Conservation (phyloP, 2,888 invertebrate genomes). For the Apodemia hepburni region DNA sequence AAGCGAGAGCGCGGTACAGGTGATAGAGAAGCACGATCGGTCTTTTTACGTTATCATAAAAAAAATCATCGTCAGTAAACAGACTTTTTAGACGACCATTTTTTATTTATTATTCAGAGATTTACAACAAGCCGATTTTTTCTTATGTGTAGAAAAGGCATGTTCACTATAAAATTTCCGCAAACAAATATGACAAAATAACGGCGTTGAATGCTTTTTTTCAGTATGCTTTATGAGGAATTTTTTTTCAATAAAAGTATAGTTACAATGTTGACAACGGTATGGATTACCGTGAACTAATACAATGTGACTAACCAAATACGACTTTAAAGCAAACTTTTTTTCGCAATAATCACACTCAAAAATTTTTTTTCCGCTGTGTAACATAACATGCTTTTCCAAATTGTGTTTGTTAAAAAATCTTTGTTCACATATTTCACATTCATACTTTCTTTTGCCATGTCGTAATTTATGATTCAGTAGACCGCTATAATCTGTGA, state of each 20-base stretch:
- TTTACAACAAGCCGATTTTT: background rate
- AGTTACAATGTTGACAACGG: slow-evolving; percentile 3
- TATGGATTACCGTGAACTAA: background rate
- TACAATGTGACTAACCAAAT: background rate
- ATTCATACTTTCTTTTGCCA: slow-evolving; percentile 27
- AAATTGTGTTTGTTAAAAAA: background rate
- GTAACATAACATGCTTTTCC: slow-evolving; percentile 19
- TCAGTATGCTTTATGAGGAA: slow-evolving; percentile 1
- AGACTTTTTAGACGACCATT: too few species aligned
- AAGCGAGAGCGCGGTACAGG: too few species aligned
- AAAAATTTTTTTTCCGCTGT: slow-evolving; percentile 24
- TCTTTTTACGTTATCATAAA: too few species aligned
- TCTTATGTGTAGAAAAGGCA: background rate
- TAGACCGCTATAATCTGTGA: slow-evolving; percentile 37
- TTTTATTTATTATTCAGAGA: background rate
- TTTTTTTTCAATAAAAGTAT: background rate
- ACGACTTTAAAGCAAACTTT: slow-evolving; percentile 21
- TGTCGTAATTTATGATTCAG: slow-evolving; percentile 36
- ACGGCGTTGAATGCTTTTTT: slow-evolving; percentile 10
- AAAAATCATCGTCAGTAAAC: too few species aligned
- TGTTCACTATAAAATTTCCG: slow-evolving; percentile 27
- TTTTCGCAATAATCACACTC: slow-evolving; percentile 35
- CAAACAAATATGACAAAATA: slow-evolving; percentile 16
- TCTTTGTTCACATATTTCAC: slow-evolving; percentile 33
- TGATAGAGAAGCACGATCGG: too few species aligned